Conservation (phyloP, 2,113 vertebrate species). For the Pterocles burchelli region DNA sequence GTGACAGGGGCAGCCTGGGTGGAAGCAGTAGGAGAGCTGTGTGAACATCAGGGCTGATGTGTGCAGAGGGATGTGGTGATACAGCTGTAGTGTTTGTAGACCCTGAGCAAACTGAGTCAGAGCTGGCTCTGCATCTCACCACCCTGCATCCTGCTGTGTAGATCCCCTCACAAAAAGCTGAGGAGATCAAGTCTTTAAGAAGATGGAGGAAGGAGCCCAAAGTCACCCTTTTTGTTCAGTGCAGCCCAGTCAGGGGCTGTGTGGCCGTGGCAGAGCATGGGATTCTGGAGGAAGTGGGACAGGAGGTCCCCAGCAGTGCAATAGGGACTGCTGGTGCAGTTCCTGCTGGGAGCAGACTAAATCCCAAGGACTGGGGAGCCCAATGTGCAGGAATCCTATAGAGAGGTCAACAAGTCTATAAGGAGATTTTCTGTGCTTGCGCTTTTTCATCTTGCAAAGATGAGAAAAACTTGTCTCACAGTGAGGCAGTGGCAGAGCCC, state of each 20-base stretch:
- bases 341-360: background rate
- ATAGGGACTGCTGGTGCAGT: fast-evolving
- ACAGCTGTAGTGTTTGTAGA: background rate
- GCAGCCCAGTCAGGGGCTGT: background rate
- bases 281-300: background rate
- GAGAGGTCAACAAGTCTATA: background rate
- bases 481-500: background rate
- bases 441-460: background rate
- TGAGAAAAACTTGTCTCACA: background rate
- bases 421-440: background rate
- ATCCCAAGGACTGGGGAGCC: background rate
- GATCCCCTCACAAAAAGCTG: background rate
- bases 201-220: background rate
- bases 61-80: background rate
- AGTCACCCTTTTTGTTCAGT: fast-evolving
- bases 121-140: background rate
- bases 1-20: background rate
- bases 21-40: background rate
- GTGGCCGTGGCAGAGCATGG: background rate
- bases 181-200: background rate
- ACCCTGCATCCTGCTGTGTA: background rate
- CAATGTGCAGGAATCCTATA: background rate
- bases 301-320: background rate
- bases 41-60: background rate
- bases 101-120: background rate